Evolutionary conservation across 1,140 invertebrate genomes (phyloP), one percentile per base, ranked within the genome.

Genomic region (Aphaenogaster rudis): DNA sequence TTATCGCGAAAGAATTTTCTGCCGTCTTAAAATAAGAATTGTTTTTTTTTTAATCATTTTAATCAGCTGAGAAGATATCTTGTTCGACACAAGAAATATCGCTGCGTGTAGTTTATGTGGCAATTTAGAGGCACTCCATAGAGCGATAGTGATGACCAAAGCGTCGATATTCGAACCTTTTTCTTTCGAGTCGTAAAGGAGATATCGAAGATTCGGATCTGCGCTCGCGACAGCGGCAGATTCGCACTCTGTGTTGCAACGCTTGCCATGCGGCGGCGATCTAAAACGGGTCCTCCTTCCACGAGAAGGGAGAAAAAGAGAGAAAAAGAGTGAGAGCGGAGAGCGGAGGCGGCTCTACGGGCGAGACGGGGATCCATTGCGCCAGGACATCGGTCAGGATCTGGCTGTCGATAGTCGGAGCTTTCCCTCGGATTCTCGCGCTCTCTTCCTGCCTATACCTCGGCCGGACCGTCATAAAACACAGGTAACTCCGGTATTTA

Each of bases 401-500:
- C 94, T 93, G 92, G 88, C 92, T 94, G 92, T 94, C 94, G 94
- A 94, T 94, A 94, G 91, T 80, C 80, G 76, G 87, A 81, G 86
- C 80, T 88, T 91, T 93, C 86, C 89, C 90, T 86, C 88, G 91
- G 91, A 92, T 89, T 90, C 91, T 90, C 88, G 88, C 86, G 88
- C 88, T 81, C 89, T 91, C 67, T 89, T 82, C 82, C 74, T 79
- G 80, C 79, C 72, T 86, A 85, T 90, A 64, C 90, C 86, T 89
- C 88, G 64, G 61, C 64, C 86, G 86, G 88, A 91, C 92, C 91
- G 92, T 93, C 93, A 94, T 95, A 95, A 95, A 95, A 95, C 94
- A 95, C 91, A 93, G 94, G 94, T 95, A 95, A 95, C 93, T 91
- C 94, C 94, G 90, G 93, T 95, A 95, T 95, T 95, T 95, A 95